Evolutionary conservation across 2,888 invertebrate species (phyloP).

Genomic region (Theretra japonica): DNA sequence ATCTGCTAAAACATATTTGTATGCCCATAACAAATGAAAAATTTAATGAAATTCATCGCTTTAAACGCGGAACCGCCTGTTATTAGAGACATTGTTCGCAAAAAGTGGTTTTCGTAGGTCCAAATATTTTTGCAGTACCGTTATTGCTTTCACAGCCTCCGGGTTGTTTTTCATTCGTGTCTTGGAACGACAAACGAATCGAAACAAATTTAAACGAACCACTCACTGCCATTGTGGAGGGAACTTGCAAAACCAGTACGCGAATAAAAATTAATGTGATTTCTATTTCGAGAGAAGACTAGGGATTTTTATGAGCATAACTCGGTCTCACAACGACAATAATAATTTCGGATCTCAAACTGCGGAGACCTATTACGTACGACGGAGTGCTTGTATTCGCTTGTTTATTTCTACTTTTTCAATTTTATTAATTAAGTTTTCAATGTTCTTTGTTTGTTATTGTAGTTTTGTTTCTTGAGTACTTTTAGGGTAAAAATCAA

Average conservation of each 20-base stretch:
- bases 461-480: not conserved
- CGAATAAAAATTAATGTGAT: conserved; percentile 21
- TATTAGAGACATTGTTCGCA: conserved; percentile 40
- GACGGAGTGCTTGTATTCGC: not conserved
- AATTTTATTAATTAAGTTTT: conserved; percentile 10
- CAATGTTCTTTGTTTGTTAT: not conserved
- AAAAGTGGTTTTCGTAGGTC: conserved; percentile 29
- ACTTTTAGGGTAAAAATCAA: too few species aligned
- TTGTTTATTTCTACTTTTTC: not conserved
- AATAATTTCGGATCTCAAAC: not conserved
- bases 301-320: conserved; percentile 12
- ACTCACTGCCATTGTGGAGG: not conserved
- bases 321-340: conserved; percentile 18
- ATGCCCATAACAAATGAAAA: conserved; percentile 44
- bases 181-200: conserved; percentile 13
- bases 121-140: conserved; percentile 28
- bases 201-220: conserved; percentile 15
- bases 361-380: conserved; percentile 2
- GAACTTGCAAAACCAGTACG: conserved; percentile 13
- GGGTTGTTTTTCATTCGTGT: conserved; percentile 23
- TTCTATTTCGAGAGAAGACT: conserved; percentile 17
- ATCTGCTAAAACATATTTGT: too few species aligned
- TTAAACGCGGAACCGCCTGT: conserved; percentile 34
- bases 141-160: conserved; percentile 33
- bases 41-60: conserved; percentile 43